These are phyloP conservation scores for Ochotona princeps DNA, from an alignment of 2,113 vertebrate genomes.

Conservation along the genomic window DNA sequence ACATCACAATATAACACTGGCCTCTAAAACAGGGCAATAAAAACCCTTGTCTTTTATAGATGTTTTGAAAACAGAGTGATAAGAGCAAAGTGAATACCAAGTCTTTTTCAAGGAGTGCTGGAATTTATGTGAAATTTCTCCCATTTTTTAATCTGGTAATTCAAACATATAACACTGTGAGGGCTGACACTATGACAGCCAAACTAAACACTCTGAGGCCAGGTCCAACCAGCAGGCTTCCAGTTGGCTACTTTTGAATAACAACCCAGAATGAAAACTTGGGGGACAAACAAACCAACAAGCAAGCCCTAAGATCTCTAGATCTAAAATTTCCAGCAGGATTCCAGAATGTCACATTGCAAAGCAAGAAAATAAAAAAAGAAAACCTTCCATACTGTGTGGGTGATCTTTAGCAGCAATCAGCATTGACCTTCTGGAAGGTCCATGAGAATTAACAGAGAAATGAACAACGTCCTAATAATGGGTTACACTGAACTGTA, in stretches of 20 bases:
- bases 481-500: not conserved
- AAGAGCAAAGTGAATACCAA: not conserved
- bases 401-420: not conserved
- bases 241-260: not conserved
- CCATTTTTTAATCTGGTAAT: slow-evolving; percentile 11
- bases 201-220: not conserved
- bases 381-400: not conserved
- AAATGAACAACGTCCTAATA: not conserved
- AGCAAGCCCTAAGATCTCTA: not conserved
- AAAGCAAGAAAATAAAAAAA: not conserved
- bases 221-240: not conserved
- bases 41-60: not conserved
- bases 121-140: slow-evolving; percentile 34
- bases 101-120: slow-evolving; percentile 44
- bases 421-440: not conserved
- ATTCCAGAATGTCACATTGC: slow-evolving; percentile 56
- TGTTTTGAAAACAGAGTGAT: not conserved
- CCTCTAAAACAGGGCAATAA: not conserved
- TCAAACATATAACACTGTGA: slow-evolving; percentile 15
- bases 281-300: too few relatives aligned
- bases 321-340: slow-evolving; percentile 46
- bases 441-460: not conserved
- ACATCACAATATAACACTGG: not conserved
- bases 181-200: not conserved
- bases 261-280: not conserved